phyloP scores from a whole-genome alignment of 2,888 invertebrate species.

The Oligia fasciuncula region DNA sequence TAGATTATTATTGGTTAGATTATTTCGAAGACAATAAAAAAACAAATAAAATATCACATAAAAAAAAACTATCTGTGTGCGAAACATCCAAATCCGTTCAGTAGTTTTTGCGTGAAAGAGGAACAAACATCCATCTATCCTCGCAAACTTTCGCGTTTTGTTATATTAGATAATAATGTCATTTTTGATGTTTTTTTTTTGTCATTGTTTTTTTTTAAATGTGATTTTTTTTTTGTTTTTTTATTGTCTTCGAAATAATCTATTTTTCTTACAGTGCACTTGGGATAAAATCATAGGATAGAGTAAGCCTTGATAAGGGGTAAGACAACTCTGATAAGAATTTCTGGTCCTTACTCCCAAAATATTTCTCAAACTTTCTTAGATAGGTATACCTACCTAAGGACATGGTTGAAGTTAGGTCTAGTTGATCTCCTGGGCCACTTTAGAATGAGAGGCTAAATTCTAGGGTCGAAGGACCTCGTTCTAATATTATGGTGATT shows the following conservation, averaged over 20 bases:
- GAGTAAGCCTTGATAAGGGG: neutral
- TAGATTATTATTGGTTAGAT: too few relatives aligned
- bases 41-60: too few relatives aligned
- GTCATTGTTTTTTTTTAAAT: too few relatives aligned
- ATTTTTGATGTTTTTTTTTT: too few relatives aligned
- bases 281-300: too few relatives aligned
- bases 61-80: neutral
- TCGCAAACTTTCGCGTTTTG: neutral
- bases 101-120: neutral
- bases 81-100: neutral
- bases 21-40: too few relatives aligned
- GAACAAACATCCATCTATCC: neutral
- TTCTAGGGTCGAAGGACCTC: constrained; percentile 21
- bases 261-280: neutral
- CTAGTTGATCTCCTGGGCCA: constrained; percentile 26
- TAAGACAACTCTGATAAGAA: constrained; percentile 15
- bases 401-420: constrained; percentile 24
- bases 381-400: constrained; percentile 20
- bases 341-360: constrained; percentile 5
- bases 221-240: too few relatives aligned
- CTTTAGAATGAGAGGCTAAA: constrained; percentile 31
- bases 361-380: constrained; percentile 33
- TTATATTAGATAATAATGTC: too few relatives aligned
- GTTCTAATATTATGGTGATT: constrained; percentile 33
- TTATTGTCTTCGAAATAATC: neutral